These are phyloP conservation scores for Neoniphon sammara DNA, from an alignment of 2,797 vertebrate species.

Conservation along the genomic window DNA sequence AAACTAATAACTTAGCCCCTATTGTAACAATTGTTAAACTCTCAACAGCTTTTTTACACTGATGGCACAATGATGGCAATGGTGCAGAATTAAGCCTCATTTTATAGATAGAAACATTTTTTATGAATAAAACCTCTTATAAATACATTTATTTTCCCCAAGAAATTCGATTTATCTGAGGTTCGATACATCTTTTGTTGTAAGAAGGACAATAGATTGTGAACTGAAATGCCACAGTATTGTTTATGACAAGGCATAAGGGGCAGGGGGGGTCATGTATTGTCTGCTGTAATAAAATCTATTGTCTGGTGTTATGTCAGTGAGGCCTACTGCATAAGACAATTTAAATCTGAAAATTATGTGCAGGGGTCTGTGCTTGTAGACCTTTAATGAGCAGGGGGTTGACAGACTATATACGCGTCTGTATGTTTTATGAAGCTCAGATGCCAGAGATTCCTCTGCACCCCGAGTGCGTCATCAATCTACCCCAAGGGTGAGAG, in stretches of 20 bases:
- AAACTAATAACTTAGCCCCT: neutral
- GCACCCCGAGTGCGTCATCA: constrained; percentile 64
- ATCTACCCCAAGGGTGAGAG: constrained; percentile 52
- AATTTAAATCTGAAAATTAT: constrained; percentile 28
- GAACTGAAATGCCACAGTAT: constrained; percentile 39
- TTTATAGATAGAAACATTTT: too few species aligned
- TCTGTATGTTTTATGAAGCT: constrained; percentile 37
- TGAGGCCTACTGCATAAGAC: constrained; percentile 15
- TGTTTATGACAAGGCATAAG: constrained; percentile 33
- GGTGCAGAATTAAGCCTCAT: neutral
- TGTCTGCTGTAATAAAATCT: constrained; percentile 43
- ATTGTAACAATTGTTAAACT: neutral
- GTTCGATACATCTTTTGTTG: constrained; percentile 7
- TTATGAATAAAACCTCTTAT: too few species aligned
- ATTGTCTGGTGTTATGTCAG: constrained; percentile 36
- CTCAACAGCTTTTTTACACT: neutral
- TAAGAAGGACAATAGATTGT: constrained; percentile 26
- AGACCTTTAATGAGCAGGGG: neutral
- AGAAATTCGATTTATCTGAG: constrained; percentile 9
- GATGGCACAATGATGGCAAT: neutral
- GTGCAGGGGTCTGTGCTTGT: constrained; percentile 10
- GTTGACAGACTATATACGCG: constrained; percentile 1
- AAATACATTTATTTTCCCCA: neutral
- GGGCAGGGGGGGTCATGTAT: constrained; percentile 7
- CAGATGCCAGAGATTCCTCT: constrained; percentile 77